Evolutionary conservation across 2,888 invertebrate genomes (phyloP).

Genomic region (Cecidostiba fungosa): DNA sequence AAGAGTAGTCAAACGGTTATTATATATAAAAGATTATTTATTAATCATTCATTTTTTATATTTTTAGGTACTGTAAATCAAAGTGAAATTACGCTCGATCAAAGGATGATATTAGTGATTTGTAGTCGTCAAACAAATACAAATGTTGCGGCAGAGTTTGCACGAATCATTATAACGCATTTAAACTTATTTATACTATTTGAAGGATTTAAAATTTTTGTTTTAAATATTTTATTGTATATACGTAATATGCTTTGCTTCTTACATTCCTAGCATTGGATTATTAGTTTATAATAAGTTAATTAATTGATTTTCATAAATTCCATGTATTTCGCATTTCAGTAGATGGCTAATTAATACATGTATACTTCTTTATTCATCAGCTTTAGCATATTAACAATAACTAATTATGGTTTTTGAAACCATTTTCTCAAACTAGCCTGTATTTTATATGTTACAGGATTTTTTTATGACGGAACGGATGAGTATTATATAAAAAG

Average conservation of each 20-base stretch:
- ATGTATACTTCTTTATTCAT: background rate
- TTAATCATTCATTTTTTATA: background rate
- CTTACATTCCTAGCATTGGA: background rate
- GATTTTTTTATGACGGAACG: background rate
- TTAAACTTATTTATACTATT: background rate
- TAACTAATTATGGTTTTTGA: background rate
- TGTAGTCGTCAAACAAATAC: background rate
- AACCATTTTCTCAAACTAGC: background rate
- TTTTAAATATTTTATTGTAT: background rate
- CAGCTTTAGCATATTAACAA: background rate
- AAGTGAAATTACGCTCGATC: background rate
- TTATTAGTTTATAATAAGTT: background rate
- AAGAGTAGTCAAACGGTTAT: too few relatives aligned
- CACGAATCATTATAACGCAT: background rate
- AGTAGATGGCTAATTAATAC: background rate
- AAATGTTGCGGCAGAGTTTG: background rate
- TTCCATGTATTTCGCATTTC: background rate
- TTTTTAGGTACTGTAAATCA: background rate
- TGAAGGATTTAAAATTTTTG: background rate
- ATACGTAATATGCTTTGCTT: background rate
- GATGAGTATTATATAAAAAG: conserved; percentile 1
- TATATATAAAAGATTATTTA: background rate
- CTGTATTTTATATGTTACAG: background rate
- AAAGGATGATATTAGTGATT: background rate
- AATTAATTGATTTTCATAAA: background rate